These are phyloP conservation scores for Peromyscus californicus DNA, from an alignment of 2,113 vertebrate genomes.

Conservation along the genomic window DNA sequence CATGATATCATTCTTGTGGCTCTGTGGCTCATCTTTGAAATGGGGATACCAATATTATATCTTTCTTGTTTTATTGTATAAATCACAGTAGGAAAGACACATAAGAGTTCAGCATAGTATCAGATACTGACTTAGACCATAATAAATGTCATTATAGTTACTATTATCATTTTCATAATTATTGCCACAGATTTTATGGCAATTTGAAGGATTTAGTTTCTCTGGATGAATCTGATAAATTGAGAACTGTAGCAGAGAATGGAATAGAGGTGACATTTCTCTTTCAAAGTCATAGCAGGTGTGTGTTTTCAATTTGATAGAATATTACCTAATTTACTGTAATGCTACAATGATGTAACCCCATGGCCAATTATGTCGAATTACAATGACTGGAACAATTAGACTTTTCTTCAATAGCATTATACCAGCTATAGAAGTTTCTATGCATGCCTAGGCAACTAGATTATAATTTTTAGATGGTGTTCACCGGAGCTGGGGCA, in stretches of 20 bases:
- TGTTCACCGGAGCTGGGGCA: background rate
- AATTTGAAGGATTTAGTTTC: slow-evolving; percentile 53
- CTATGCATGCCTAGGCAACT: slow-evolving; percentile 1
- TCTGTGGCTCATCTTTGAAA: slow-evolving; percentile 36
- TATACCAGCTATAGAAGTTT: slow-evolving; percentile 11
- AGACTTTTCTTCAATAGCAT: slow-evolving; percentile 57
- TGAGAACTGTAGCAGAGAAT: background rate
- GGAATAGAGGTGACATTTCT: slow-evolving; percentile 59
- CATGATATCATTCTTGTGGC: slow-evolving; percentile 5
- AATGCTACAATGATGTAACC: slow-evolving; percentile 15
- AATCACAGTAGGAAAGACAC: background rate
- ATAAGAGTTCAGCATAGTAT: background rate
- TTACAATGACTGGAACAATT: slow-evolving; percentile 60
- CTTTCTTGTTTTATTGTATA: background rate
- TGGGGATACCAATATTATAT: slow-evolving; percentile 3
- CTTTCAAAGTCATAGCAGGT: slow-evolving; percentile 58
- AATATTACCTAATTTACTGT: slow-evolving; percentile 56
- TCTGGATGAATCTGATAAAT: slow-evolving; percentile 5
- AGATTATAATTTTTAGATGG: slow-evolving; percentile 45
- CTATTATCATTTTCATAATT: slow-evolving; percentile 35
- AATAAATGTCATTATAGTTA: slow-evolving; percentile 38
- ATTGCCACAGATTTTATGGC: slow-evolving; percentile 45
- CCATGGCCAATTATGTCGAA: slow-evolving; percentile 63
- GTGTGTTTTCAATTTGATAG: slow-evolving; percentile 57
- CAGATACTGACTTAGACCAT: slow-evolving; percentile 14